Evolutionary conservation across 2,113 vertebrate genomes (phyloP).

Genomic region (Cranoglanis bouderius): DNA sequence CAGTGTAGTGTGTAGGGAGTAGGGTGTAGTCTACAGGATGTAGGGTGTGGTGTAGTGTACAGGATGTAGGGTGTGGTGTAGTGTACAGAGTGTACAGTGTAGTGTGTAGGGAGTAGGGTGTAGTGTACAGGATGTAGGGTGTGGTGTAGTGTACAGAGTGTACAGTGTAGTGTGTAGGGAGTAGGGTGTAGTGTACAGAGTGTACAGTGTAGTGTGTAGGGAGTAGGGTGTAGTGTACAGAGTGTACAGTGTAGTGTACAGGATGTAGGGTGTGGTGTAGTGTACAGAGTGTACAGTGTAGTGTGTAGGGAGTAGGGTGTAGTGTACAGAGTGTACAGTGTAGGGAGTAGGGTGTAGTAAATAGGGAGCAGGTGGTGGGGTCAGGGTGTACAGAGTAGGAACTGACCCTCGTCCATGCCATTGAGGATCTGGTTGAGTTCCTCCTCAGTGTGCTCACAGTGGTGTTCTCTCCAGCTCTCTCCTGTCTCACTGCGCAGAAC

Average conservation of each 20-base stretch:
- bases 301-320: background rate
- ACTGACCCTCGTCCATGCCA: constrained; percentile 93
- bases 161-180: too few species aligned
- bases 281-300: background rate
- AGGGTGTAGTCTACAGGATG: background rate
- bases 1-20: background rate
- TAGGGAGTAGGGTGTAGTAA: background rate
- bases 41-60: too few species aligned
- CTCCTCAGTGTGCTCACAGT: constrained; percentile 90
- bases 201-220: too few species aligned
- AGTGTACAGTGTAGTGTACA: too few species aligned
- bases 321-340: background rate
- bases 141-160: too few species aligned
- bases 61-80: too few species aligned
- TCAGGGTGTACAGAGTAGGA: background rate
- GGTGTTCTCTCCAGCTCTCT: constrained; percentile 97
- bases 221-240: background rate
- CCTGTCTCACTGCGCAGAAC: constrained; percentile 93
- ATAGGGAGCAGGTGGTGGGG: background rate
- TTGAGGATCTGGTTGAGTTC: constrained; percentile 96
- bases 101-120: too few species aligned
- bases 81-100: too few species aligned
- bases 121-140: too few species aligned
- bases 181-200: too few species aligned
- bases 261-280: background rate